Evolutionary conservation across 30 jellyfish, hydroid and myxozoan genomes (phyloP).

Genomic region (Phacellophora camtschatica): DNA sequence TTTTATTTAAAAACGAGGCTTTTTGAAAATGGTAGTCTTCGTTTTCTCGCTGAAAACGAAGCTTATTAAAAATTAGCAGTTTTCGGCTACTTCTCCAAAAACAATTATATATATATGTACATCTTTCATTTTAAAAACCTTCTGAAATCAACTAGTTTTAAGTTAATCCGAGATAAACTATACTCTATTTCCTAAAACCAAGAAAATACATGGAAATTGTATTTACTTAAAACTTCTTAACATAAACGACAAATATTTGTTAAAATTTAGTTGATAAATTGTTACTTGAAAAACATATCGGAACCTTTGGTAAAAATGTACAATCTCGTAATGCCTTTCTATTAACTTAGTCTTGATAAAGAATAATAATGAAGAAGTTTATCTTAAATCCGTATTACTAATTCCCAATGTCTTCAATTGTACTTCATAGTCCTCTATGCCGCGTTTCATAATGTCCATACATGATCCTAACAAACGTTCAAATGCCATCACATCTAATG

Average conservation of each 20-base stretch:
- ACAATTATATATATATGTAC: too few species aligned
- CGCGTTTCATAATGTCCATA: conserved; percentile 95
- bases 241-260: neutral
- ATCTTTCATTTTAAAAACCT: neutral
- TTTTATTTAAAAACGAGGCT: too few species aligned
- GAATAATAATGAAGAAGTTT: neutral
- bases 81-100: too few species aligned
- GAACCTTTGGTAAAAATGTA: neutral
- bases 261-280: neutral
- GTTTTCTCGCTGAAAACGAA: too few species aligned
- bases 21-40: too few species aligned
- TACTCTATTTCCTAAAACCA: neutral
- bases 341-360: neutral
- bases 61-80: too few species aligned
- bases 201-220: neutral
- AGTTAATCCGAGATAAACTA: neutral
- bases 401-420: conserved; percentile 87
- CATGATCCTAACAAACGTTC: conserved; percentile 97
- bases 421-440: conserved; percentile 90
- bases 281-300: neutral
- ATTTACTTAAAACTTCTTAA: neutral
- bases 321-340: neutral
- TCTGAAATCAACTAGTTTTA: neutral
- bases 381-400: conserved; percentile 90
- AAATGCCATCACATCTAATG: conserved; percentile 85